These are phyloP conservation scores for Chrysaora quinquecirrha DNA, from an alignment of 30 jellyfish, hydroid and myxozoan species.

Conservation along the genomic window DNA sequence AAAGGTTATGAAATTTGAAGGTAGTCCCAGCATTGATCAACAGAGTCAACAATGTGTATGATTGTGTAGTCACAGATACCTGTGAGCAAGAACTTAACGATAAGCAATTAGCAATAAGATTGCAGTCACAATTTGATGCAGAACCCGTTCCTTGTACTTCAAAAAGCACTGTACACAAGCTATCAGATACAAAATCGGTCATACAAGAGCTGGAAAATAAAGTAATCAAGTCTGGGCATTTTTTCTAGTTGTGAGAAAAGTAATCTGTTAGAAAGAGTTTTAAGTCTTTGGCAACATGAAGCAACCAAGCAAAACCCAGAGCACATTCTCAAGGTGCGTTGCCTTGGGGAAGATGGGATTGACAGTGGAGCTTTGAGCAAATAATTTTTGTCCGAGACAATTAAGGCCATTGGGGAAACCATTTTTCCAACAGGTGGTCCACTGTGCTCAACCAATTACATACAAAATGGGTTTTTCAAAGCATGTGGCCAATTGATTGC, in stretches of 20 bases:
- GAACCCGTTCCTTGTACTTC: neutral
- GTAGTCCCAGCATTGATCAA: neutral
- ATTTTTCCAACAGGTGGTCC: neutral
- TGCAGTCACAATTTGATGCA: neutral
- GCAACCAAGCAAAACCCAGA: neutral
- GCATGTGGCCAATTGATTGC: conserved; percentile 8
- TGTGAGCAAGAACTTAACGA: neutral
- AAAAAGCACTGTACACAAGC: neutral
- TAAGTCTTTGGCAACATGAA: neutral
- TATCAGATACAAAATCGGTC: neutral
- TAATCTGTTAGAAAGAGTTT: neutral
- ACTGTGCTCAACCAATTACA: neutral
- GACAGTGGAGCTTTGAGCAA: neutral
- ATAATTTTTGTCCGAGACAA: neutral
- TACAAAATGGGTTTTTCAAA: neutral
- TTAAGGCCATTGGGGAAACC: neutral
- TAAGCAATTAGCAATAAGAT: neutral
- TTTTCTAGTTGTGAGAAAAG: neutral
- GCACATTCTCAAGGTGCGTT: neutral
- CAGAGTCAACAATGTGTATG: too few relatives aligned
- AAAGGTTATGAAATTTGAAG: neutral
- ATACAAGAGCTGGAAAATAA: neutral
- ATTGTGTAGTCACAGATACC: neutral
- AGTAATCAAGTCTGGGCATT: neutral
- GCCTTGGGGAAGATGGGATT: neutral